These are phyloP conservation scores for Pseudanteris insignis DNA, from an alignment of 2,888 invertebrate species.

Conservation along the genomic window DNA sequence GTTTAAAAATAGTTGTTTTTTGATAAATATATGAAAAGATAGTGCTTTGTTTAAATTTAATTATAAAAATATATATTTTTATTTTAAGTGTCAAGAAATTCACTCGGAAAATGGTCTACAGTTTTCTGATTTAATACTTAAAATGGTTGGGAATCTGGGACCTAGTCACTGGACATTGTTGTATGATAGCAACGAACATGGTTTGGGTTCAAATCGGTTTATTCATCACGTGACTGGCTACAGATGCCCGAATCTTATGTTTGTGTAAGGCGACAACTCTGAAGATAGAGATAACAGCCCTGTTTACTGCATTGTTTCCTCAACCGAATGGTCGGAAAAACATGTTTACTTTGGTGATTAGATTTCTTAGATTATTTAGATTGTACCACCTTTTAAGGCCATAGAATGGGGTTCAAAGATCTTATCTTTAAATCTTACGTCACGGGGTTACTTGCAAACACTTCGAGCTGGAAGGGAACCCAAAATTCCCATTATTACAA, in stretches of 20 bases:
- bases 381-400: constrained; percentile 75
- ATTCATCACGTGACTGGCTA: constrained; percentile 87
- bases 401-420: constrained; percentile 77
- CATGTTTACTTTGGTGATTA: constrained; percentile 85
- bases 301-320: constrained; percentile 79
- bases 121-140: constrained; percentile 54
- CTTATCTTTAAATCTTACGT: constrained; percentile 83
- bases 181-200: constrained; percentile 86
- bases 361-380: constrained; percentile 82
- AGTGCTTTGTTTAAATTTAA: too few species aligned
- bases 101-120: constrained; percentile 50
- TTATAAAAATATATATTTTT: too few species aligned
- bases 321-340: constrained; percentile 87
- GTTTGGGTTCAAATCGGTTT: constrained; percentile 88
- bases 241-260: constrained; percentile 70
- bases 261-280: constrained; percentile 67
- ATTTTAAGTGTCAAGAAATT: constrained; percentile 46
- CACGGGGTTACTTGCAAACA: constrained; percentile 86
- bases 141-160: constrained; percentile 62
- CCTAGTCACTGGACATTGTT: constrained; percentile 84
- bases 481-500: constrained; percentile 76
- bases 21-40: too few species aligned
- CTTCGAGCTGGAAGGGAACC: constrained; percentile 85
- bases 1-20: too few species aligned
- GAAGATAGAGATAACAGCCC: constrained; percentile 69